These are phyloP conservation scores for Cercocebus atys DNA, from an alignment of 2,113 vertebrate genomes.

Conservation along the genomic window DNA sequence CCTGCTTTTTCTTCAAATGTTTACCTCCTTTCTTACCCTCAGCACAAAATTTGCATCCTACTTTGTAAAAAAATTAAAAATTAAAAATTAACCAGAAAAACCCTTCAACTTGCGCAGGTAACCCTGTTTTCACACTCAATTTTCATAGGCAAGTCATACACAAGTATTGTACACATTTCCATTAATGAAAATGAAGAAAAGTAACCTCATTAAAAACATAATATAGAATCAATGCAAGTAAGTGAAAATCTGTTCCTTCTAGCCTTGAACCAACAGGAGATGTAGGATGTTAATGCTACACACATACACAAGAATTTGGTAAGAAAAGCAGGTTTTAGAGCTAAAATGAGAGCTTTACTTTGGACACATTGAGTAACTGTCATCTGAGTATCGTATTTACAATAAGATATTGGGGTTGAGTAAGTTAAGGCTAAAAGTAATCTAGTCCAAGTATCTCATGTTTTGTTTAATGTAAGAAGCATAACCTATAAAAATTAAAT, in stretches of 20 bases:
- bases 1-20: not conserved
- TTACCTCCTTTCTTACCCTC: not conserved
- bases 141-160: not conserved
- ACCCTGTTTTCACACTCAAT: not conserved
- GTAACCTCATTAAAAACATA: not conserved
- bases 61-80: not conserved
- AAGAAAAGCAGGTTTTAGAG: not conserved
- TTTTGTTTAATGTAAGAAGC: not conserved
- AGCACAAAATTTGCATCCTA: not conserved
- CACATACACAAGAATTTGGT: not conserved
- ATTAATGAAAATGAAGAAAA: not conserved
- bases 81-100: not conserved
- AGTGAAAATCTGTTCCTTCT: not conserved
- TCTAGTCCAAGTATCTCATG: not conserved
- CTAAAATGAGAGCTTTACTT: not conserved
- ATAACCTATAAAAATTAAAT: not conserved
- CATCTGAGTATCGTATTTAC: not conserved
- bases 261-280: not conserved
- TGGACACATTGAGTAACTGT: not conserved
- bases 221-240: not conserved
- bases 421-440: not conserved
- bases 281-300: not conserved
- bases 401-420: not conserved
- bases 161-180: not conserved
- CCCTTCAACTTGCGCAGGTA: not conserved